These are phyloP conservation scores for Poecilobothrus nobilitatus DNA, from an alignment of 2,888 invertebrate species.

Conservation along the genomic window DNA sequence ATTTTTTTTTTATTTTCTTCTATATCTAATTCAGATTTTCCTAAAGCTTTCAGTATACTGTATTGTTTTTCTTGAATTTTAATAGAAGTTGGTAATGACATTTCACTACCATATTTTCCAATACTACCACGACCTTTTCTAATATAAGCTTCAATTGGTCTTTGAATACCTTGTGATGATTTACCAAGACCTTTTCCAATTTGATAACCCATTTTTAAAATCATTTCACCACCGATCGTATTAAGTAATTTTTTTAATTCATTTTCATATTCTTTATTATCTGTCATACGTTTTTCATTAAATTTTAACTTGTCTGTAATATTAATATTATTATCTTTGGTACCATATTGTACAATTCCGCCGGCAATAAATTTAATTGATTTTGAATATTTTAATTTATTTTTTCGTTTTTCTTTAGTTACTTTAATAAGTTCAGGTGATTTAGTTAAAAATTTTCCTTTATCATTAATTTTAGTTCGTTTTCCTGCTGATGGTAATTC, in stretches of 20 bases:
- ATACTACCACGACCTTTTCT: slow-evolving; percentile 2
- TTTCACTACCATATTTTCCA: neutral
- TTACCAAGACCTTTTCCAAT: neutral
- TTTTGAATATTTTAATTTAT: neutral
- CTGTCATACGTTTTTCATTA: neutral
- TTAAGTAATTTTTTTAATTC: neutral
- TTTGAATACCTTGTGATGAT: neutral
- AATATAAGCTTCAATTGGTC: neutral
- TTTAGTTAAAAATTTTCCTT: too few relatives aligned
- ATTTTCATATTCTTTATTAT: neutral
- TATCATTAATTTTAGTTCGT: too few relatives aligned
- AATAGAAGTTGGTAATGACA: neutral
- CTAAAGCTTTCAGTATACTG: neutral
- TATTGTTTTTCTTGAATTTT: neutral
- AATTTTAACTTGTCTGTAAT: neutral
- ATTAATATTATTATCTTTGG: neutral
- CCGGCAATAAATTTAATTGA: neutral
- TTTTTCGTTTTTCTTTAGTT: neutral
- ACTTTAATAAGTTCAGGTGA: too few relatives aligned
- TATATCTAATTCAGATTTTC: neutral
- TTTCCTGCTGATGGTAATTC: too few relatives aligned
- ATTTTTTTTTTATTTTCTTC: neutral
- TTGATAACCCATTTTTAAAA: neutral
- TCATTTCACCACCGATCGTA: neutral
- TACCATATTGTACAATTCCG: neutral